Percentiles rank a stretch among this genome's conserved stretches.
These are phyloP conservation scores for Anhinga anhinga DNA, from an alignment of 2,113 vertebrate genomes.

Conservation along the genomic window DNA sequence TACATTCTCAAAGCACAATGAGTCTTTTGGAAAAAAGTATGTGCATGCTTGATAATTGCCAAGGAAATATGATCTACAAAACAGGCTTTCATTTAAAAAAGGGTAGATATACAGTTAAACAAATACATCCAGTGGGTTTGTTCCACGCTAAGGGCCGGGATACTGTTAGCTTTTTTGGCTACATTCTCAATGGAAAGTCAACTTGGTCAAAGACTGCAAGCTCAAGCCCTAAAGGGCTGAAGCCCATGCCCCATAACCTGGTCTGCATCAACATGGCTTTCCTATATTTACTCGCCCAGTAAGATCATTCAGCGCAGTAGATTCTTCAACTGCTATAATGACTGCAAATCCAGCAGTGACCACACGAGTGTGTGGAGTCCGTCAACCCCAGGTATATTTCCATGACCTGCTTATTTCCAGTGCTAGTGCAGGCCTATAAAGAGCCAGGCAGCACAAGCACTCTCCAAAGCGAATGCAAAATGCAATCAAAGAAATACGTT, in stretches of 20 bases:
- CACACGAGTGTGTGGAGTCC: not conserved
- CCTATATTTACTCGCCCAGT: not conserved
- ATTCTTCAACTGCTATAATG: not conserved
- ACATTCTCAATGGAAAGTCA: not conserved
- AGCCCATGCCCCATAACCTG: not conserved
- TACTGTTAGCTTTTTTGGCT: not conserved
- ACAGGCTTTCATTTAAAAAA: not conserved
- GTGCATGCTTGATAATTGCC: not conserved
- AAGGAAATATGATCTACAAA: not conserved
- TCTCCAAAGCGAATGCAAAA: not conserved
- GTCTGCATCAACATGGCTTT: not conserved
- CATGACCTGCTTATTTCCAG: not conserved
- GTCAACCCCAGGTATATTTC: not conserved
- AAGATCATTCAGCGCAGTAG: not conserved
- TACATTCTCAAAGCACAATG: not conserved
- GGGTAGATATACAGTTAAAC: not conserved
- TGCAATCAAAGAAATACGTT: not conserved
- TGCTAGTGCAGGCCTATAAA: not conserved
- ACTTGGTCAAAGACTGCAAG: not conserved
- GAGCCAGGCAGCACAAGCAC: not conserved
- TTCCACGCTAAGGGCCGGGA: not conserved
- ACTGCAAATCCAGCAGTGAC: not conserved
- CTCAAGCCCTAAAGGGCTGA: not conserved
- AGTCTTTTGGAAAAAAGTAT: not conserved
- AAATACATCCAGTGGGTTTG: not conserved